Evolutionary conservation across 1,140 invertebrate genomes (phyloP).

Genomic region (Caenorhabditis remanei): DNA sequence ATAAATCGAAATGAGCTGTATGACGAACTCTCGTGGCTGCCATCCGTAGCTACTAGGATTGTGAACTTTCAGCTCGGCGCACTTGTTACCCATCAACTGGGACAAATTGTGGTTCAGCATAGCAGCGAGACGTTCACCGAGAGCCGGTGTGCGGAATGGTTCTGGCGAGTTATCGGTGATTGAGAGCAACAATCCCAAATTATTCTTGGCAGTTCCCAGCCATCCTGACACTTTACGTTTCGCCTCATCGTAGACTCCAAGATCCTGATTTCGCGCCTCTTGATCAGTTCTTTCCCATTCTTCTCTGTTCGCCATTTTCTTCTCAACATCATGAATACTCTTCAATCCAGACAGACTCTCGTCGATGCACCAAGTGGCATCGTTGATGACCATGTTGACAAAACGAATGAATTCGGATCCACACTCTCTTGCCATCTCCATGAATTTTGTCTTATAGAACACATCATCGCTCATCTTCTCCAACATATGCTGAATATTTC

Average conservation of each 20-base stretch:
- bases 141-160: constrained; percentile 88
- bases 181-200: constrained; percentile 98
- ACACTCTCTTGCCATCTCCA: constrained; percentile 80
- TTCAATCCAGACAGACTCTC: constrained; percentile 95
- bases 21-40: constrained; percentile 14
- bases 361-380: constrained; percentile 95
- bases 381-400: constrained; percentile 99
- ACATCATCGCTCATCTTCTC: constrained; percentile 82
- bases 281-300: constrained; percentile 66
- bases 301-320: constrained; percentile 83
- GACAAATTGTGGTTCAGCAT: constrained; percentile 95
- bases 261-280: constrained; percentile 70
- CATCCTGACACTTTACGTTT: constrained; percentile 87
- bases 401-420: constrained; percentile 90
- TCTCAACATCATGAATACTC: constrained; percentile 92
- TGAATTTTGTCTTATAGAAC: constrained; percentile 80
- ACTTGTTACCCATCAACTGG: constrained; percentile 96
- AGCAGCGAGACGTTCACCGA: constrained; percentile 91
- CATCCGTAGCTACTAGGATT: constrained; percentile 70
- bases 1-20: neutral
- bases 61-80: constrained; percentile 92
- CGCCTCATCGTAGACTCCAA: constrained; percentile 84
- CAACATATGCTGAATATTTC: constrained; percentile 95
- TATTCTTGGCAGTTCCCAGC: constrained; percentile 92
- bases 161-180: constrained; percentile 92